Evolutionary conservation across 2,113 vertebrate genomes (phyloP).

Genomic region (Oryzias celebensis): DNA sequence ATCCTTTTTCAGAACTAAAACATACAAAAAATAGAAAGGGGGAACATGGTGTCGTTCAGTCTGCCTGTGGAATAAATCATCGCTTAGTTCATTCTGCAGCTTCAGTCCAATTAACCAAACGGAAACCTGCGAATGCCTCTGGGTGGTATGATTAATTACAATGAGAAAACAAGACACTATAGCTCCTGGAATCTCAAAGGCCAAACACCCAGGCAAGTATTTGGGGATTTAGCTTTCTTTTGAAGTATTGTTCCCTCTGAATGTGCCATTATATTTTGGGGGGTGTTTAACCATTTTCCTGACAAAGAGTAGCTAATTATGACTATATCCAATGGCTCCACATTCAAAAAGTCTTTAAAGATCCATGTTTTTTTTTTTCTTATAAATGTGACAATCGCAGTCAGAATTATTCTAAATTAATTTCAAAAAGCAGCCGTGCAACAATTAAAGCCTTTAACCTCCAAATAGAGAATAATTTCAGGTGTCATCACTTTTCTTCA

Average conservation of each 20-base stretch:
- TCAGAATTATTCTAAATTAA: background rate
- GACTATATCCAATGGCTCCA: constrained; percentile 1
- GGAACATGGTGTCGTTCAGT: constrained; percentile 30
- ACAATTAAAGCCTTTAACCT: constrained; percentile 13
- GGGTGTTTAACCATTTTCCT: constrained; percentile 21
- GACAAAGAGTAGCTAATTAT: constrained; percentile 32
- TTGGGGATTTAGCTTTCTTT: constrained; percentile 34
- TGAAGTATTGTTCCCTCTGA: constrained; percentile 35
- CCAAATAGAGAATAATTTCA: constrained; percentile 24
- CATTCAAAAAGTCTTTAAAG: background rate
- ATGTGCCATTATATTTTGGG: constrained; percentile 18
- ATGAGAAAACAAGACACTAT: constrained; percentile 51
- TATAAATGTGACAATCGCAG: constrained; percentile 1
- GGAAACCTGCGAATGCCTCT: constrained; percentile 61
- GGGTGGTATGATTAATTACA: constrained; percentile 71
- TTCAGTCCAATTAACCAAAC: constrained; percentile 74
- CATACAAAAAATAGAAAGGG: background rate
- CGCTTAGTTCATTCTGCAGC: constrained; percentile 58
- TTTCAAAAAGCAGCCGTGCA: background rate
- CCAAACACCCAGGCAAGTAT: constrained; percentile 36
- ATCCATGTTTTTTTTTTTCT: background rate
- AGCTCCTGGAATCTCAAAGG: constrained; percentile 52
- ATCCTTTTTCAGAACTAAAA: constrained; percentile 55
- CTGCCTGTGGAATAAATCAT: constrained; percentile 71
- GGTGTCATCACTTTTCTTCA: constrained; percentile 46